phyloP scores from a whole-genome alignment of 2,113 vertebrate genomes.

The Prunella himalayana region DNA sequence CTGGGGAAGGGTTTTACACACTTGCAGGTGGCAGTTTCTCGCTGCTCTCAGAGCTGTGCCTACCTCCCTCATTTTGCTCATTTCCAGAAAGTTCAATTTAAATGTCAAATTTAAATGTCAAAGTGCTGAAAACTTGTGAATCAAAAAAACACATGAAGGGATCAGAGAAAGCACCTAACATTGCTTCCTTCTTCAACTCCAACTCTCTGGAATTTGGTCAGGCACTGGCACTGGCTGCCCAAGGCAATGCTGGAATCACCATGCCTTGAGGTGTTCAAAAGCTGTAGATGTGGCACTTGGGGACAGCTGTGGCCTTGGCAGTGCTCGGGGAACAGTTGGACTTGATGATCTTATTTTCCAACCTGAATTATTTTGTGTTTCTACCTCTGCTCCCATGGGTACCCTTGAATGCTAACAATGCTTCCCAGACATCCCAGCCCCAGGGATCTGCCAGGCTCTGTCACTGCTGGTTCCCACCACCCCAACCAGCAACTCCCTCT shows the following conservation, averaged over 20 bases:
- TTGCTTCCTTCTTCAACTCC: neutral
- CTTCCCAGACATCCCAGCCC: neutral
- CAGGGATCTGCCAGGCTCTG: neutral
- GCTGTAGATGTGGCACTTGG: neutral
- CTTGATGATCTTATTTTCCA: accelerated
- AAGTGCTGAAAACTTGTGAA: neutral
- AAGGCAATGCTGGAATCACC: neutral
- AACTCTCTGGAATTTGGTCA: neutral
- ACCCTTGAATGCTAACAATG: neutral
- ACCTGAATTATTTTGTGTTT: neutral
- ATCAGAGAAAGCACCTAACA: accelerated
- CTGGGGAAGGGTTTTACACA: neutral
- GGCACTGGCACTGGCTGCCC: neutral
- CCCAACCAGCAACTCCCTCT: neutral
- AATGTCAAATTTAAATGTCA: neutral
- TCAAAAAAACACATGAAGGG: neutral
- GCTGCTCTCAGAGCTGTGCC: neutral
- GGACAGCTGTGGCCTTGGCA: neutral
- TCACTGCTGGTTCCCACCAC: neutral
- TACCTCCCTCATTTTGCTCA: neutral
- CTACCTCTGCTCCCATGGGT: neutral
- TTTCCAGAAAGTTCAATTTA: neutral
- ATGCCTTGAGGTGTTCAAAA: neutral
- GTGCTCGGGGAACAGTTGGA: neutral
- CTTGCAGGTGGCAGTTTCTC: accelerated